Conservation (phyloP, 2,888 invertebrate species). For the Lepidocyrtoides sp. region DNA sequence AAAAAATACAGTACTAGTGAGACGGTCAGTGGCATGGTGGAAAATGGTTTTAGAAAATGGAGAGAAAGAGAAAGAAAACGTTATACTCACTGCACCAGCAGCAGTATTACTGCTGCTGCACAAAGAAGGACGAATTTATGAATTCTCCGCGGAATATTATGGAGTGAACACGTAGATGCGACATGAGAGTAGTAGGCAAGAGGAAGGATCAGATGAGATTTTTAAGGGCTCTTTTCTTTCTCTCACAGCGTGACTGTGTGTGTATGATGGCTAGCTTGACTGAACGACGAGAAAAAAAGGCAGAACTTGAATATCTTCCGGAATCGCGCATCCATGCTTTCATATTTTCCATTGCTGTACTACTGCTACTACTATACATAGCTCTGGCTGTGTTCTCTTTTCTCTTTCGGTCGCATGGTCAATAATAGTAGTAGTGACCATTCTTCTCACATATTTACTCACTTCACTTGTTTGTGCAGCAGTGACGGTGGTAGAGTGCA, state of each 20-base stretch:
- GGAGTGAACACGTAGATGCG: conserved; percentile 22
- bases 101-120: neutral
- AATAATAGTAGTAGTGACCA: conserved; percentile 48
- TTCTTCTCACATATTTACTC: conserved; percentile 23
- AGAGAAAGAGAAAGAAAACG: too few relatives aligned
- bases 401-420: conserved; percentile 26
- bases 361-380: too few relatives aligned
- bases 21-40: neutral
- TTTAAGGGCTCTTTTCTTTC: conserved; percentile 37
- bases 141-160: conserved; percentile 34
- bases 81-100: neutral
- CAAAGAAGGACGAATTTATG: conserved; percentile 33
- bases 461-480: conserved; percentile 36
- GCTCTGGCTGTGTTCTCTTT: too few relatives aligned
- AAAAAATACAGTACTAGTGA: conserved; percentile 20
- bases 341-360: conserved; percentile 17
- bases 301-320: conserved; percentile 35
- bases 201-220: conserved; percentile 35
- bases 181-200: conserved; percentile 9
- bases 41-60: neutral
- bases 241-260: conserved; percentile 23
- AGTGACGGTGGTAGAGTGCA: conserved; percentile 5
- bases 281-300: neutral
- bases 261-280: conserved; percentile 2
- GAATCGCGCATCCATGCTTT: conserved; percentile 43